These are phyloP conservation scores for Centrocercus urophasianus DNA, from an alignment of 2,113 vertebrate genomes.

Conservation along the genomic window DNA sequence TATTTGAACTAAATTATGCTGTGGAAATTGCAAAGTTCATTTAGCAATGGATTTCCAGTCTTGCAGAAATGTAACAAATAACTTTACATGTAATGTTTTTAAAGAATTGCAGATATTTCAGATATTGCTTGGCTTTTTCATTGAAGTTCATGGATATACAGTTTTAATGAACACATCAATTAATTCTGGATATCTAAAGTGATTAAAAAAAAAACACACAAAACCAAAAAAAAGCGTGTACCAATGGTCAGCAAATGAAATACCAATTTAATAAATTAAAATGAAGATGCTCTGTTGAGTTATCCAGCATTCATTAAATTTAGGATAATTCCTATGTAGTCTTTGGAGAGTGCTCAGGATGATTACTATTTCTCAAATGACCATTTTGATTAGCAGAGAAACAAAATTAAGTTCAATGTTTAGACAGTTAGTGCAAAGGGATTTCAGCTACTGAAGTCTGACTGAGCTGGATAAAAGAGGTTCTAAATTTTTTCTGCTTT, in stretches of 20 bases:
- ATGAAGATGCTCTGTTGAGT: slow-evolving; percentile 10
- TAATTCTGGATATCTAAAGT: not conserved
- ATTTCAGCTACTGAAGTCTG: slow-evolving; percentile 26
- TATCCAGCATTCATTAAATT: slow-evolving; percentile 7
- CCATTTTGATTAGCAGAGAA: slow-evolving; percentile 57
- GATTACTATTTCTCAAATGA: slow-evolving; percentile 39
- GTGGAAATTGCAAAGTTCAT: not conserved
- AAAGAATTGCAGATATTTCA: not conserved
- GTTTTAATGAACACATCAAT: slow-evolving; percentile 42
- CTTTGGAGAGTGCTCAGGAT: slow-evolving; percentile 37
- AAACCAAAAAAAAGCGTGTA: not conserved
- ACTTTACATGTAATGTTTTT: not conserved
- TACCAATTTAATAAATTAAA: slow-evolving; percentile 48
- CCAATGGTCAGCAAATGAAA: slow-evolving; percentile 56
- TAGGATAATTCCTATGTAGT: slow-evolving; percentile 6
- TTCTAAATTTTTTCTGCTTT: not conserved
- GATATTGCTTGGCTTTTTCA: not conserved
- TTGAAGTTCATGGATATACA: not conserved
- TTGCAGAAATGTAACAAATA: slow-evolving; percentile 1
- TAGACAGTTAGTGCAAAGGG: slow-evolving; percentile 34
- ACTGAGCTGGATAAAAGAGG: not conserved
- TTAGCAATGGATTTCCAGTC: not conserved
- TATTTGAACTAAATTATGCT: not conserved
- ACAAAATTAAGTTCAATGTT: slow-evolving; percentile 30
- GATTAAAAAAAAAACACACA: not conserved